These are phyloP conservation scores for Cremastinae sp. DNA, from an alignment of 2,888 invertebrate genomes.

Conservation along the genomic window DNA sequence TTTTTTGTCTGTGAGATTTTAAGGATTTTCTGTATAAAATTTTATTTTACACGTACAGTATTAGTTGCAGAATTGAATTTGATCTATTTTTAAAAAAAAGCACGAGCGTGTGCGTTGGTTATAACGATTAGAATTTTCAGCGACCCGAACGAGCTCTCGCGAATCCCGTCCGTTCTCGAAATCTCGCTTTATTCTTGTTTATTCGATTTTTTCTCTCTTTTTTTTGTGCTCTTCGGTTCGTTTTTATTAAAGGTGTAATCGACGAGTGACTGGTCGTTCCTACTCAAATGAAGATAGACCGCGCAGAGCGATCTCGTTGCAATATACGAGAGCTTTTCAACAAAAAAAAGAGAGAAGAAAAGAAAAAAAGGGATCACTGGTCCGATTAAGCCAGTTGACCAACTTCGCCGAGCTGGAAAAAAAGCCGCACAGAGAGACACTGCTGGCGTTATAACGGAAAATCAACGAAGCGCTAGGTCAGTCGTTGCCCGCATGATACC, in stretches of 20 bases:
- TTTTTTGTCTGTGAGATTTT: neutral
- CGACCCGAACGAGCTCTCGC: conserved; percentile 1
- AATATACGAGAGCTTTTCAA: neutral
- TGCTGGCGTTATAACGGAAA: conserved; percentile 25
- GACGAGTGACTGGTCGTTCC: conserved; percentile 21
- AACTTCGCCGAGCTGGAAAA: conserved; percentile 31
- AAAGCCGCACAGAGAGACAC: neutral
- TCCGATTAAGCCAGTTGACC: conserved; percentile 34
- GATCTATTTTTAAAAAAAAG: neutral
- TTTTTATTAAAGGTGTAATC: conserved; percentile 21
- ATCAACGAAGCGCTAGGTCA: conserved; percentile 24
- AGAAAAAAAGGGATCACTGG: conserved; percentile 12
- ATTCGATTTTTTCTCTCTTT: neutral
- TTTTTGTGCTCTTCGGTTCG: neutral
- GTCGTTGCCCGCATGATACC: neutral
- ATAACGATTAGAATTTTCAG: conserved; percentile 17
- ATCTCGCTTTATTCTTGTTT: neutral
- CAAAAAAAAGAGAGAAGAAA: conserved; percentile 17
- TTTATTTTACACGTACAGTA: neutral
- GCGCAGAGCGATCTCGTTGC: neutral
- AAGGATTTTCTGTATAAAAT: neutral
- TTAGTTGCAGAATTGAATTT: neutral
- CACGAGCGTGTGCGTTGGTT: conserved; percentile 1
- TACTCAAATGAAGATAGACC: conserved; percentile 20
- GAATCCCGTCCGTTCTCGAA: neutral